phyloP scores from a whole-genome alignment of 2,113 vertebrate species.

The Actenoides lindsayi region DNA sequence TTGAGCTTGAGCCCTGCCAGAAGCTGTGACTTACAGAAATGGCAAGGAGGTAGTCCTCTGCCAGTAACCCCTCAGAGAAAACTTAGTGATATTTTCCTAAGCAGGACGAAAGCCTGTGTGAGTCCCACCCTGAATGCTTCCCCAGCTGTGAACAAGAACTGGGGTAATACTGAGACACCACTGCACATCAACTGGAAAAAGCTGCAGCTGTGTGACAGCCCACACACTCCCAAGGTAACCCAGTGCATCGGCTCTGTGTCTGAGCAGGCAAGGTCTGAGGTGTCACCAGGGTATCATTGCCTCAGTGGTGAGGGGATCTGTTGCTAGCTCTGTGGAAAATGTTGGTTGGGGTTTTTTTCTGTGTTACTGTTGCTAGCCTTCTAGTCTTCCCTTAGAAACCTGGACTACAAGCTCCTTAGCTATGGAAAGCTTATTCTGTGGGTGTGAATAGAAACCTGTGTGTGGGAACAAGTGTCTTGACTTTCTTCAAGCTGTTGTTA shows the following conservation, averaged over 20 bases:
- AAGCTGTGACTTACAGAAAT: background rate
- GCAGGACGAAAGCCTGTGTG: background rate
- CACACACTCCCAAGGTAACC: slow-evolving; percentile 88
- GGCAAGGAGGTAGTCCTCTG: background rate
- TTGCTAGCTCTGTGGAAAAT: background rate
- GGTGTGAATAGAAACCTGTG: background rate
- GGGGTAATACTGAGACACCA: slow-evolving; percentile 70
- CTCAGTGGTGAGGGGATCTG: background rate
- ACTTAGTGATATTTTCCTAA: background rate
- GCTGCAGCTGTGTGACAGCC: slow-evolving; percentile 80
- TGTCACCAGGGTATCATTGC: accelerated
- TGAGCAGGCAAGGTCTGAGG: background rate
- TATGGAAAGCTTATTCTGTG: background rate
- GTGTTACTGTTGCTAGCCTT: background rate
- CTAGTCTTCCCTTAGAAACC: background rate
- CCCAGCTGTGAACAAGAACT: background rate
- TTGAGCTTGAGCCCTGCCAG: background rate
- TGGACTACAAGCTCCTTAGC: background rate
- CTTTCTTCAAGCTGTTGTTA: background rate
- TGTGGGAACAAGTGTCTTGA: background rate
- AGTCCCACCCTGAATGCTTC: slow-evolving; percentile 22
- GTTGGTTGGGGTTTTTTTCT: background rate
- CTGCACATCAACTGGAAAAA: slow-evolving; percentile 81
- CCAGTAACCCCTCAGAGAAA: slow-evolving; percentile 33
- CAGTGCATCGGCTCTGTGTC: background rate